These are phyloP conservation scores for Papilio dardanus DNA, from an alignment of 1,140 invertebrate genomes.

Conservation along the genomic window DNA sequence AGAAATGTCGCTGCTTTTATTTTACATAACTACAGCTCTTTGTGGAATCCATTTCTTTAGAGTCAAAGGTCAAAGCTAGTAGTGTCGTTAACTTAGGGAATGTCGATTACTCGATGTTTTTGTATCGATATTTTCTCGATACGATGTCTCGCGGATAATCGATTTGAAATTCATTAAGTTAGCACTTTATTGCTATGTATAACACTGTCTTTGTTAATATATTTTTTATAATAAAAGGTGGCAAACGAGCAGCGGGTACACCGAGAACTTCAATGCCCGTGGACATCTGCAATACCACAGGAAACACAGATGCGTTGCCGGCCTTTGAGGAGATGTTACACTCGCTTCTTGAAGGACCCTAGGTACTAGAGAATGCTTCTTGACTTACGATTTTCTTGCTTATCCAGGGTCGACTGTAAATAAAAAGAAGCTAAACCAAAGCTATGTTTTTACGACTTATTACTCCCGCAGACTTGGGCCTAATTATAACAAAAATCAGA, in stretches of 20 bases:
- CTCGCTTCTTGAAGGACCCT: too few species aligned
- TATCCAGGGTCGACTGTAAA: too few species aligned
- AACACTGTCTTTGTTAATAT: background rate
- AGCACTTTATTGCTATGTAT: background rate
- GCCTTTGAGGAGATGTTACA: too few species aligned
- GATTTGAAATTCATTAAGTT: conserved; percentile 47
- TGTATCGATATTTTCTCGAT: background rate
- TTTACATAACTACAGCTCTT: background rate
- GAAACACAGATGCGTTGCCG: too few species aligned
- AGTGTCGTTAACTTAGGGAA: conserved; percentile 15
- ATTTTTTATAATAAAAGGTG: background rate
- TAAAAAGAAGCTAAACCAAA: background rate
- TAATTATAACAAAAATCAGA: too few species aligned
- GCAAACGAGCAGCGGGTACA: too few species aligned
- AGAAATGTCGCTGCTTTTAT: background rate
- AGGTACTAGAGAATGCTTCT: too few species aligned
- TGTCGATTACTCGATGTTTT: conserved; percentile 11
- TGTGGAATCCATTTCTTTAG: background rate
- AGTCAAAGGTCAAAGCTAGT: background rate
- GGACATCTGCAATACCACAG: too few species aligned
- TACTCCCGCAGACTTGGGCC: too few species aligned
- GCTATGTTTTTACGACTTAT: too few species aligned
- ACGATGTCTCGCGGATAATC: conserved; percentile 44
- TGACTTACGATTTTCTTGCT: too few species aligned
- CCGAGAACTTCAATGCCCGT: too few species aligned